A percentile compares a stretch with the other conserved stretches of the same genome.
phyloP scores from a whole-genome alignment of 2,113 vertebrate genomes.

The Marmota flaviventris region DNA sequence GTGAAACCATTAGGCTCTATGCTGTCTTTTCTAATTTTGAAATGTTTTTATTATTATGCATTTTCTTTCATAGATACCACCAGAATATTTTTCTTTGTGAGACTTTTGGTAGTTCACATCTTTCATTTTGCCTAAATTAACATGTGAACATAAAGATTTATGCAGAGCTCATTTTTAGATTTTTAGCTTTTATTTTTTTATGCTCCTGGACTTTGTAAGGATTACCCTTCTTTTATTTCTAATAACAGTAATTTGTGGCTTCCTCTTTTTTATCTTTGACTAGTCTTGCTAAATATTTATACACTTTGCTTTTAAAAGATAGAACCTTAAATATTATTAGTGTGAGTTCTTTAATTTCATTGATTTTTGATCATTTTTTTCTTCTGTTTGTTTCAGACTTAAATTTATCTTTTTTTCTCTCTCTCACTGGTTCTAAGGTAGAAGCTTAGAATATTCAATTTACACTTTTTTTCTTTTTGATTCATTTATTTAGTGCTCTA shows the following conservation, averaged over 20 bases:
- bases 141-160: neutral
- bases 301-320: neutral
- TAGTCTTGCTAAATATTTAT: neutral
- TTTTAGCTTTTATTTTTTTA: neutral
- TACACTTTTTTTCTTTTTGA: constrained; percentile 22
- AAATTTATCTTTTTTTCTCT: neutral
- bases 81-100: neutral
- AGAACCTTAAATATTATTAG: neutral
- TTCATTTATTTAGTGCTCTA: neutral
- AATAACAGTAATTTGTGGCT: neutral
- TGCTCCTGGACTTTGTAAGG: neutral
- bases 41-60: neutral
- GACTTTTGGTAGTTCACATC: neutral
- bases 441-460: neutral
- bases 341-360: neutral
- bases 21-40: neutral
- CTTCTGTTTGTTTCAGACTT: neutral
- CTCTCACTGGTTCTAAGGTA: neutral
- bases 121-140: neutral
- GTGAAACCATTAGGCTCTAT: neutral
- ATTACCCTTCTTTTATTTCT: neutral
- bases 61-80: neutral
- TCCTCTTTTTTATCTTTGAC: neutral
- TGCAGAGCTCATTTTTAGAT: neutral
- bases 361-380: neutral